Evolutionary conservation across 2,797 vertebrate genomes (phyloP).

Genomic region (Premnoplex brunnescens): DNA sequence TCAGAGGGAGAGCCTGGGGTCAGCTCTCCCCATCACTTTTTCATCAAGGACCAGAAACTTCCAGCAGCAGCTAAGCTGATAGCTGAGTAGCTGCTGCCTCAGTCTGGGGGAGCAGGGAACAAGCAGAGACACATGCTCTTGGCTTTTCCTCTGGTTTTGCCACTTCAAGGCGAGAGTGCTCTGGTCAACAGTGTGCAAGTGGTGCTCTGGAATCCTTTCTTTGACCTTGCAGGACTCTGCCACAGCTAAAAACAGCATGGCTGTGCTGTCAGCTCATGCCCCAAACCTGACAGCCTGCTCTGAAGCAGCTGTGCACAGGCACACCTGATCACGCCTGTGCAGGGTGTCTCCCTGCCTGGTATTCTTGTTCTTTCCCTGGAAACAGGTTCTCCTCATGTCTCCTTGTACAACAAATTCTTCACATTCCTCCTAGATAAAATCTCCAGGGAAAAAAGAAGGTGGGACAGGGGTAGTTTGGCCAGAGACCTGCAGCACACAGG

Average conservation of each 20-base stretch:
- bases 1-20: background rate
- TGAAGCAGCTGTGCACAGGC: background rate
- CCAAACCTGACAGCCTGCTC: background rate
- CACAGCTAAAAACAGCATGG: background rate
- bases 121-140: background rate
- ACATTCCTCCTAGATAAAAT: slow-evolving; percentile 3
- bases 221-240: background rate
- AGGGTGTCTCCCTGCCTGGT: background rate
- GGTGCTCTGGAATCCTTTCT: background rate
- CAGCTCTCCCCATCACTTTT: background rate
- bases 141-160: background rate
- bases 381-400: background rate
- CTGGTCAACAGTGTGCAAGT: background rate
- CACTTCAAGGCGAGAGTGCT: background rate
- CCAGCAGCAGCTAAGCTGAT: background rate
- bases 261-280: background rate
- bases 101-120: background rate
- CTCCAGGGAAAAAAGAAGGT: background rate
- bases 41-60: background rate
- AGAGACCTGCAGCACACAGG: background rate
- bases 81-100: background rate
- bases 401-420: background rate
- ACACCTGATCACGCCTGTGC: background rate
- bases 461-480: background rate
- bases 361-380: background rate